Conservation (phyloP, 2,888 invertebrate genomes). For the Eudasyphora cyanicolor region DNA sequence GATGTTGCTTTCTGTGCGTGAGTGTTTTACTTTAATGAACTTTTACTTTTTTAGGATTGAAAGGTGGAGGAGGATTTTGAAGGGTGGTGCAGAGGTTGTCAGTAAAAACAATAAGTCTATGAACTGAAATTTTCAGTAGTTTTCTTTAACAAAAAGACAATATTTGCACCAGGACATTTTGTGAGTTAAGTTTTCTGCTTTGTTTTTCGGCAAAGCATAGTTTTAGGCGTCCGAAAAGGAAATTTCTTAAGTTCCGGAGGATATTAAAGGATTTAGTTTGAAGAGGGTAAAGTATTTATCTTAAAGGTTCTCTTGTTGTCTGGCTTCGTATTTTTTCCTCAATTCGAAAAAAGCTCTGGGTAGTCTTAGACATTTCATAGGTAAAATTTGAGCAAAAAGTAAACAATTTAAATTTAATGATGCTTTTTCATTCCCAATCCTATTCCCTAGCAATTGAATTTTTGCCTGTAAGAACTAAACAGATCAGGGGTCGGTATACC, state of each 20-base stretch:
- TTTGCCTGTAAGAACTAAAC: too few relatives aligned
- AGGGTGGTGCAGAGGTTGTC: background rate
- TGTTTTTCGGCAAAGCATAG: background rate
- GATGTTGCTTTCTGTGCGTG: background rate
- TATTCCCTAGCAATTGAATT: too few relatives aligned
- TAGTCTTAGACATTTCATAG: too few relatives aligned
- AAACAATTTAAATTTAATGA: too few relatives aligned
- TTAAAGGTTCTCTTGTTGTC: background rate
- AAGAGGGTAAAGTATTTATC: background rate
- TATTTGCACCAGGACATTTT: background rate
- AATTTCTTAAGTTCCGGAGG: conserved; percentile 11
- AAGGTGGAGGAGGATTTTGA: background rate
- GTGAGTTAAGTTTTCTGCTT: background rate
- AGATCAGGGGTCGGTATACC: too few relatives aligned
- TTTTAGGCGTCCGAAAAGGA: conserved; percentile 1
- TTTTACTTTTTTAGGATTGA: conserved; percentile 47
- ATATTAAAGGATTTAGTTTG: background rate
- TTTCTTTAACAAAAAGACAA: background rate
- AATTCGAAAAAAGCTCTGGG: too few relatives aligned
- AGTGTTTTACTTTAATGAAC: conserved; percentile 26
- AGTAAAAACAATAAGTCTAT: conserved; percentile 4
- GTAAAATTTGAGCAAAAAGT: too few relatives aligned
- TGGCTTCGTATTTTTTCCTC: background rate
- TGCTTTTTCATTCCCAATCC: too few relatives aligned
- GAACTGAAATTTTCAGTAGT: background rate